These are phyloP conservation scores for Acrocera orbiculus DNA, from an alignment of 2,888 invertebrate genomes.

Conservation along the genomic window DNA sequence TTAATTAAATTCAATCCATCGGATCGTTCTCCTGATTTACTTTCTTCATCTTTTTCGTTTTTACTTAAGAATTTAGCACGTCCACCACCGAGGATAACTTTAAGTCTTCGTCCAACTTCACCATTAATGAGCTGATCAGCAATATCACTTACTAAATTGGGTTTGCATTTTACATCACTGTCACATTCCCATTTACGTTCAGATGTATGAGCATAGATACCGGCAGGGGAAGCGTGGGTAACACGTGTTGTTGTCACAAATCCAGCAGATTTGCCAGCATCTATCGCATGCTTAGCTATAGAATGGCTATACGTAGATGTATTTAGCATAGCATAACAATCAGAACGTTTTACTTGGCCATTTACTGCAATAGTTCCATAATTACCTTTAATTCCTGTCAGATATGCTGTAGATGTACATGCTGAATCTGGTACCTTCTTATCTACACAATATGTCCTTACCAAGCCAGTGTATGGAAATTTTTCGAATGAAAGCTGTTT, in stretches of 20 bases:
- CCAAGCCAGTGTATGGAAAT: conserved; percentile 55
- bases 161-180: conserved; percentile 32
- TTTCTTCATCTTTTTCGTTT: conserved; percentile 34
- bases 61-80: conserved; percentile 19
- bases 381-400: conserved; percentile 63
- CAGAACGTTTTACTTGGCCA: conserved; percentile 41
- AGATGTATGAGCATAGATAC: conserved; percentile 50
- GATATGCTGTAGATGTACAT: conserved; percentile 63
- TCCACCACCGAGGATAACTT: conserved; percentile 37
- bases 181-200: conserved; percentile 54
- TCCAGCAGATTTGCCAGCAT: conserved; percentile 41
- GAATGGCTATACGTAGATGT: conserved; percentile 41
- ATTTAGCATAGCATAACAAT: conserved; percentile 42
- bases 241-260: conserved; percentile 58
- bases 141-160: conserved; percentile 44
- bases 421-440: conserved; percentile 70
- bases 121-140: conserved; percentile 49
- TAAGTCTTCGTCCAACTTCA: conserved; percentile 45
- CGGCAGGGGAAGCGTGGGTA: conserved; percentile 62
- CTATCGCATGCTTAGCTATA: conserved; percentile 52
- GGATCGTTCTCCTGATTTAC: conserved; percentile 35
- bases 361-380: conserved; percentile 58
- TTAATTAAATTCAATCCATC: conserved; percentile 49
- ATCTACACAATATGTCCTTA: conserved; percentile 61
- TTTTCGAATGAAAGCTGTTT: conserved; percentile 51